A percentile compares a stretch with the other conserved stretches of the same genome.
These are phyloP conservation scores for Steinernema hermaphroditum DNA, from an alignment of 2,888 invertebrate genomes.

Conservation along the genomic window DNA sequence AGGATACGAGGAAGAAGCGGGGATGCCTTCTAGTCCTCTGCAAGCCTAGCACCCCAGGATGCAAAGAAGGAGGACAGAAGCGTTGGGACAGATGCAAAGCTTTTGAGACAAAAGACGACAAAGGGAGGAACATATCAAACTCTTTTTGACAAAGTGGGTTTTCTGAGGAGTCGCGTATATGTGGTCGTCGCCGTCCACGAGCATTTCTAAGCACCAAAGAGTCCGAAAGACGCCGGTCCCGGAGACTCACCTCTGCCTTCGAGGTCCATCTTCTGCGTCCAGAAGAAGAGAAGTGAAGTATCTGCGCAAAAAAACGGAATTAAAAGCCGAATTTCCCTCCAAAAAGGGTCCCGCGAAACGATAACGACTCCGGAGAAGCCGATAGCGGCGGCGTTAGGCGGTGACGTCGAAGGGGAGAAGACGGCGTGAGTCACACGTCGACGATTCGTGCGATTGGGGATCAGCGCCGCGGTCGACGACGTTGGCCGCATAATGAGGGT, in stretches of 20 bases:
- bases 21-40: no score
- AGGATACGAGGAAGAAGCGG: no score
- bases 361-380: background rate
- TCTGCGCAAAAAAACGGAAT: background rate
- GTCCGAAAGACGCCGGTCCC: background rate
- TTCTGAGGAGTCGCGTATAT: conserved; percentile 1
- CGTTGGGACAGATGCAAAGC: no score
- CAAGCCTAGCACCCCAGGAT: no score
- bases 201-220: background rate
- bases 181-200: background rate
- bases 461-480: conserved; percentile 17
- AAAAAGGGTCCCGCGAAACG: background rate
- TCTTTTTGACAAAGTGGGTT: no score
- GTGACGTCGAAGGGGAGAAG: background rate
- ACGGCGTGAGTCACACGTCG: background rate
- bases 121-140: no score
- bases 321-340: background rate
- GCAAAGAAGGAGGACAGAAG: no score
- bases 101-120: no score
- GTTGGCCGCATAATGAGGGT: conserved; percentile 16
- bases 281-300: background rate
- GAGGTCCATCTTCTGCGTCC: background rate
- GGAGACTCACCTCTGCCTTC: background rate
- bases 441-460: conserved; percentile 20
- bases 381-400: background rate